Base-by-base conservation (phyloP, 2,888 invertebrate genomes). In the Disparrhopalites patrizii region DNA sequence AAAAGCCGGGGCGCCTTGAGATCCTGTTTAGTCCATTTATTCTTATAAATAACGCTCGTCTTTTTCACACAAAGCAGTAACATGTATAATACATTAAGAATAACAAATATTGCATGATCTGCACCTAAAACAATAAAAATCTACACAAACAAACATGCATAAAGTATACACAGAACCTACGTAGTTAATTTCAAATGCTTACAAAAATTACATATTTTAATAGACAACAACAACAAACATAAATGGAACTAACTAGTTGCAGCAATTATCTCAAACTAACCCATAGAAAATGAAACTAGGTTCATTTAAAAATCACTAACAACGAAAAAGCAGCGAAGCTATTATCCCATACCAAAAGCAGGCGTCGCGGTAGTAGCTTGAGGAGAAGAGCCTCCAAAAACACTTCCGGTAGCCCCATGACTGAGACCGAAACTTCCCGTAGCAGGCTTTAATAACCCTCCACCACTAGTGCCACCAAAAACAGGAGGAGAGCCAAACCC, bases 391-490 rank as follows among this genome's bases (percentile, higher is more conserved):
- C 18, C 36, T 33, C 55, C 55, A 33, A 55, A 55, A 33, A 55
- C 55, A 28, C 58, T 58, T n/a, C 58, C 43, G 3, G 25, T 18
- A 36, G 56, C 33, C 36, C 36, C 33, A 31, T 52, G 52, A 8
- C 18, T 20, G 8, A 8, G 18, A 4, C 58, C 30, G n/a, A 62
- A 62, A 3, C 33, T 13, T 5, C 51, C 36, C 13, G 51, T 20
- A 8, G 62, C 18, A n/a, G 62, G 62, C 18, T 62, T 62, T 3
- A 31, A 4, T 4, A 51, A 8, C n/a, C 50, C 28, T 4, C 7
- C 18, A 23, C 25, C 43, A 43, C 40, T 58, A 43, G 50, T n/a
- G 15, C 52, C 62, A 36, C n/a, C n/a, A n/a, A n/a, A n/a, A 43
- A 58, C 20, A 10, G 57, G 25, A 23, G 58, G n/a, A 4, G 58